Percentiles rank a stretch among this genome's conserved stretches.
Conservation (phyloP, 2,113 vertebrate genomes). For the Electrona antarctica region DNA sequence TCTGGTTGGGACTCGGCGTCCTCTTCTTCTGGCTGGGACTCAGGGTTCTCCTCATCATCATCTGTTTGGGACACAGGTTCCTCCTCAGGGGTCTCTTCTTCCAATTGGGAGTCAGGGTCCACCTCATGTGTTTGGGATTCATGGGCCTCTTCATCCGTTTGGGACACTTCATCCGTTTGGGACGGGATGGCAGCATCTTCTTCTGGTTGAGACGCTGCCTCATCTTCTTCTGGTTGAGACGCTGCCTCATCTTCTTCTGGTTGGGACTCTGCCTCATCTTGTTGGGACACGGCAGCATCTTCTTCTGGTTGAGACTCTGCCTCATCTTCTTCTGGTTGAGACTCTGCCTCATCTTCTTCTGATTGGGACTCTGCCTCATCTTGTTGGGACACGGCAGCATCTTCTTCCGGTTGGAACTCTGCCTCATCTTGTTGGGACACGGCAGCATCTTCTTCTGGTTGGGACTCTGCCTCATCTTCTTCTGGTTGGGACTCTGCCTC, state of each 20-base stretch:
- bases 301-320: neutral
- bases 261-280: too few species aligned
- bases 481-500: neutral
- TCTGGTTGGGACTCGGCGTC: neutral
- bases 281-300: constrained; percentile 10
- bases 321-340: constrained; percentile 18
- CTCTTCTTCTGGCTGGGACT: constrained; percentile 23
- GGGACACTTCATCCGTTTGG: neutral
- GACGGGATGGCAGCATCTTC: neutral
- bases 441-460: neutral
- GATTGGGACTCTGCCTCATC: neutral
- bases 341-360: constrained; percentile 25
- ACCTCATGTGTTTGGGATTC: neutral
- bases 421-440: neutral
- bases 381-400: neutral
- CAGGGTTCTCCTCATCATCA: constrained; percentile 6
- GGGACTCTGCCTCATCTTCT: constrained; percentile 1
- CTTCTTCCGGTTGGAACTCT: neutral
- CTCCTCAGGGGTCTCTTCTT: neutral
- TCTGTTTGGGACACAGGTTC: constrained; percentile 1
- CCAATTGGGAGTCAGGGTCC: neutral
- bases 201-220: neutral
- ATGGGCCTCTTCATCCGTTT: neutral
- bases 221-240: neutral
- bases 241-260: neutral